These are phyloP conservation scores for Hemaris fuciformis DNA, from an alignment of 2,888 invertebrate genomes.

Conservation along the genomic window DNA sequence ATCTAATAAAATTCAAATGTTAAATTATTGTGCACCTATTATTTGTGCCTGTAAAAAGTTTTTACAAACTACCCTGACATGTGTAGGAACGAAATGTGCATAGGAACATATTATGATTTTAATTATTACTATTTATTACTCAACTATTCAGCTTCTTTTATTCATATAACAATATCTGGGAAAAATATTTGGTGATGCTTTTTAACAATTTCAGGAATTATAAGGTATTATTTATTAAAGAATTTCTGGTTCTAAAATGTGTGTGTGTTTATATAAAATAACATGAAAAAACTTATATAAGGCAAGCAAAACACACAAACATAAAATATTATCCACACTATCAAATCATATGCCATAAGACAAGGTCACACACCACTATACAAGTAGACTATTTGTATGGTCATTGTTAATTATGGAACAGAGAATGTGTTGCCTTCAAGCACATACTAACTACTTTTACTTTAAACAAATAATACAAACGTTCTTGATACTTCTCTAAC, in stretches of 20 bases:
- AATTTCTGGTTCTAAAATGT: not conserved
- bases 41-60: too few species aligned
- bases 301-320: not conserved
- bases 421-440: not conserved
- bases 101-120: too few species aligned
- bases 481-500: not conserved
- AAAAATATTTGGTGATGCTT: too few species aligned
- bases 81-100: too few species aligned
- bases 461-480: not conserved
- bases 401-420: not conserved
- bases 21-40: too few species aligned
- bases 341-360: constrained; percentile 1
- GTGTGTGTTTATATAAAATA: not conserved
- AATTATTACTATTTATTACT: too few species aligned
- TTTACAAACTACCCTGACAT: too few species aligned
- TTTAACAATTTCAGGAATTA: too few species aligned
- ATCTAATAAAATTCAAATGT: too few species aligned
- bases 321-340: not conserved
- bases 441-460: not conserved
- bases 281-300: not conserved
- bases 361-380: not conserved
- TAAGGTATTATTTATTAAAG: too few species aligned
- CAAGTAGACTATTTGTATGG: not conserved
- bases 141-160: too few species aligned
- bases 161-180: too few species aligned